Percentiles rank a stretch among this genome's conserved stretches.
Evolutionary conservation across 2,113 vertebrate genomes (phyloP).

Genomic region (Xiphias gladius): DNA sequence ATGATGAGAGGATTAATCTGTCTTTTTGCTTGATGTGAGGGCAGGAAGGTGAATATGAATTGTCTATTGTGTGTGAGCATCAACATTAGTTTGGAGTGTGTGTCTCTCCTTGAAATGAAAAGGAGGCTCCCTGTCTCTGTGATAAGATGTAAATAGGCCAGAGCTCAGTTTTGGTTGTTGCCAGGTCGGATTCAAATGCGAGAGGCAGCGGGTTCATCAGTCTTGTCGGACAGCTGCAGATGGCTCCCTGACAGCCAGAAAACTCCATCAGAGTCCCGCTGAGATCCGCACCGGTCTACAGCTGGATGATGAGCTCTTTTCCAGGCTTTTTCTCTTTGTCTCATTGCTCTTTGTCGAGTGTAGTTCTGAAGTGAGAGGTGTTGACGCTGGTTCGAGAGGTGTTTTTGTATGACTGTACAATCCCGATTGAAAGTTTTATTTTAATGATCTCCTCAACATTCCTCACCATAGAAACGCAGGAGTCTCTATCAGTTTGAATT

Average conservation of each 20-base stretch:
- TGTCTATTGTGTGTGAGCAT: neutral
- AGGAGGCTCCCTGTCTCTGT: neutral
- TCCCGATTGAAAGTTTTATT: no score
- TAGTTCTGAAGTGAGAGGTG: neutral
- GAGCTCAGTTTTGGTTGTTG: constrained; percentile 4
- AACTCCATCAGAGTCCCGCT: constrained; percentile 52
- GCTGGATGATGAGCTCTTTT: neutral
- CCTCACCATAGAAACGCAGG: no score
- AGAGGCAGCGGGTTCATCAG: constrained; percentile 44
- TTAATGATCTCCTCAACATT: no score
- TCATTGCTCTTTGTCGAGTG: neutral
- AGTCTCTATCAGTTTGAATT: no score
- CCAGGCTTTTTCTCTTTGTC: neutral
- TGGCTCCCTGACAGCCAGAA: constrained; percentile 33
- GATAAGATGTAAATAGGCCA: constrained; percentile 54
- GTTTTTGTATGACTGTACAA: neutral
- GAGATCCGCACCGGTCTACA: neutral
- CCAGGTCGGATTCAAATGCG: constrained; percentile 34
- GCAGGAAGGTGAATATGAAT: constrained; percentile 11
- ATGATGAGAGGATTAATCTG: constrained; percentile 35
- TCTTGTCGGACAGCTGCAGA: constrained; percentile 54
- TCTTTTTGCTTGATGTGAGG: constrained; percentile 12
- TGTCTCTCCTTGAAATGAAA: neutral
- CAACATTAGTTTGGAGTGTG: neutral
- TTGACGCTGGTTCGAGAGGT: neutral